Conservation (phyloP, 2,888 invertebrate species). For the Pollenia griseotomentosa region DNA sequence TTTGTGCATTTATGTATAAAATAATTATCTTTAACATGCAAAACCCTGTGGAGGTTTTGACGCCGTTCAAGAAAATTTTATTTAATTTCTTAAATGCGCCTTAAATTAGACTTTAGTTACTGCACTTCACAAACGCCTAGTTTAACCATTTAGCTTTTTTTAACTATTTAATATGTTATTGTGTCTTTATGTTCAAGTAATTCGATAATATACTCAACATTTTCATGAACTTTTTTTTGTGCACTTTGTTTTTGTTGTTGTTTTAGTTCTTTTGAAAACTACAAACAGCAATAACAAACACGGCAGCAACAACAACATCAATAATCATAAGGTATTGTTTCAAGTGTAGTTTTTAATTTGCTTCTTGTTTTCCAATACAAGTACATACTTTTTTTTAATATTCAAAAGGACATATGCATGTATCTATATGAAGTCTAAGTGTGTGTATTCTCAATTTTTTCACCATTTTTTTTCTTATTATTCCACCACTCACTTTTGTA, state of each 20-base stretch:
- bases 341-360: conserved; percentile 68
- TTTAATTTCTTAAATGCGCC: too few relatives aligned
- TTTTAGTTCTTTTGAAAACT: conserved; percentile 8
- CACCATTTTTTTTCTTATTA: not conserved
- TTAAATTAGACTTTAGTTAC: not conserved
- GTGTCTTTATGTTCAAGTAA: not conserved
- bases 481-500: conserved; percentile 9
- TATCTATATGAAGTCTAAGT: not conserved
- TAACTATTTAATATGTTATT: not conserved
- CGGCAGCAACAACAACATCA: conserved; percentile 33
- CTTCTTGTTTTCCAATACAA: conserved; percentile 45
- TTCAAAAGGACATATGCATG: not conserved
- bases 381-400: not conserved
- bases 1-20: too few relatives aligned
- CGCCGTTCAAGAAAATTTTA: too few relatives aligned
- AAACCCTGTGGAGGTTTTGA: too few relatives aligned
- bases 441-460: conserved; percentile 23
- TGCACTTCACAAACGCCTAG: not conserved
- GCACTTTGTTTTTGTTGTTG: not conserved
- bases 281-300: conserved; percentile 23
- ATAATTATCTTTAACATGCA: too few relatives aligned
- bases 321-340: conserved; percentile 66
- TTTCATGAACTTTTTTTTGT: not conserved
- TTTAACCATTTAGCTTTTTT: not conserved
- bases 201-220: conserved; percentile 9